phyloP scores from a whole-genome alignment of 2,888 invertebrate species.

The Taenaris catops region DNA sequence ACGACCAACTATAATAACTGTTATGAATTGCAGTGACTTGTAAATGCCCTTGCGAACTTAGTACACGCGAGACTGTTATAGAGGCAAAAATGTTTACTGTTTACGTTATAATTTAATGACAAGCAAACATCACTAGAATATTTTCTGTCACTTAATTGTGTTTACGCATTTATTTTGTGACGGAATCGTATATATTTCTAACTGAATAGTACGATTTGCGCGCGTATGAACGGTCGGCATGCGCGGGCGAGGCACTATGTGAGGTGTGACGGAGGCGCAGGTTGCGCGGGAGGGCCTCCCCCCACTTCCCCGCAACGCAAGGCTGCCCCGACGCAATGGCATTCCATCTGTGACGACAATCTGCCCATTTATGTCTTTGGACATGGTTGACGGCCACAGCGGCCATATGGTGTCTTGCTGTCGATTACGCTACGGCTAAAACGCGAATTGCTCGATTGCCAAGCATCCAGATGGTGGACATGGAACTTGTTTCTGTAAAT shows the following conservation, averaged over 20 bases:
- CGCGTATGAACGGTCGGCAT: constrained; percentile 44
- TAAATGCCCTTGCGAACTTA: constrained; percentile 49
- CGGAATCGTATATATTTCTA: constrained; percentile 34
- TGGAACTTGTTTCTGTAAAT: too few relatives aligned
- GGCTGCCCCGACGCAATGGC: constrained; percentile 53
- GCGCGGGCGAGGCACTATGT: constrained; percentile 57
- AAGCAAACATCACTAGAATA: constrained; percentile 43
- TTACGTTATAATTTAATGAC: constrained; percentile 44
- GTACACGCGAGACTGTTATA: constrained; percentile 26
- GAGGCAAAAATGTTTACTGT: constrained; percentile 29
- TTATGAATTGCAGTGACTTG: constrained; percentile 37
- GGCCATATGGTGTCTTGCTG: constrained; percentile 69
- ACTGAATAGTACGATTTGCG: constrained; percentile 18
- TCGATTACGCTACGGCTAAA: constrained; percentile 53
- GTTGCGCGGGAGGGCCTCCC: constrained; percentile 45
- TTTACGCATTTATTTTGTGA: constrained; percentile 37
- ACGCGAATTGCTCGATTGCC: too few relatives aligned
- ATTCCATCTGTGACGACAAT: constrained; percentile 74
- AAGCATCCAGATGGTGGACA: too few relatives aligned
- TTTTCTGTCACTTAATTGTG: constrained; percentile 46
- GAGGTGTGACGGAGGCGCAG: constrained; percentile 55
- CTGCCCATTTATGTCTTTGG: constrained; percentile 77
- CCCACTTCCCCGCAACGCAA: constrained; percentile 43
- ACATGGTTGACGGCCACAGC: constrained; percentile 67
- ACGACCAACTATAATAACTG: constrained; percentile 32